phyloP scores from a whole-genome alignment of 2,113 vertebrate genomes.

The Limnothrissa miodon region DNA sequence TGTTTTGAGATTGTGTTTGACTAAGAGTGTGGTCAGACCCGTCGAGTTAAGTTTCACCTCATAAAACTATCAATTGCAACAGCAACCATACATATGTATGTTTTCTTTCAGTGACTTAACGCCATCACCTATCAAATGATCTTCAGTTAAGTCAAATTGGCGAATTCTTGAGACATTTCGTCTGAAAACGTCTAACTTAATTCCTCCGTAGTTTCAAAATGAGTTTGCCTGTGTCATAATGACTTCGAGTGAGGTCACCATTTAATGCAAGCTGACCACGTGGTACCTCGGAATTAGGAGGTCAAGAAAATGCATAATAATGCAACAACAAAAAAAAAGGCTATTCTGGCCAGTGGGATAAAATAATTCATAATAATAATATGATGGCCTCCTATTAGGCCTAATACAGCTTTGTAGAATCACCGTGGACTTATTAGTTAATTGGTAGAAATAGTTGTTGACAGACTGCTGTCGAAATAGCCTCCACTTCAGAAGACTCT shows the following conservation, averaged over 20 bases:
- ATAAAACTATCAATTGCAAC: not conserved
- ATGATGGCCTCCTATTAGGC: slow-evolving; percentile 25
- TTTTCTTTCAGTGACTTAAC: not conserved
- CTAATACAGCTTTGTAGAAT: slow-evolving; percentile 45
- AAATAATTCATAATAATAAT: not conserved
- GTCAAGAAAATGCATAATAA: not conserved
- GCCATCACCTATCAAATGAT: not conserved
- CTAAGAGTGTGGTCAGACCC: not conserved
- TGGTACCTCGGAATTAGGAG: not conserved
- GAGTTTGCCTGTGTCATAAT: not conserved
- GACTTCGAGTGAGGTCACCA: not conserved
- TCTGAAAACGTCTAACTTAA: not conserved
- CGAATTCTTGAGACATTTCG: not conserved
- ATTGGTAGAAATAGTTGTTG: slow-evolving; percentile 14
- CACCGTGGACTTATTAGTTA: slow-evolving; percentile 27
- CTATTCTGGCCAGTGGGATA: not conserved
- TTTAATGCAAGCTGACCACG: not conserved
- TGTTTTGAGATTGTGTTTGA: not conserved
- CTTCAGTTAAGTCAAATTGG: not conserved
- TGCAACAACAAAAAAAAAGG: not conserved
- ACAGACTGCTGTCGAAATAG: slow-evolving; percentile 19
- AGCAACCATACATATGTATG: not conserved
- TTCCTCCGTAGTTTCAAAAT: not conserved
- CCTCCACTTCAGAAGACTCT: not conserved
- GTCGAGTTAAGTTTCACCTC: not conserved